These are phyloP conservation scores for Chelon auratus DNA, from an alignment of 2,797 vertebrate genomes.

Conservation along the genomic window DNA sequence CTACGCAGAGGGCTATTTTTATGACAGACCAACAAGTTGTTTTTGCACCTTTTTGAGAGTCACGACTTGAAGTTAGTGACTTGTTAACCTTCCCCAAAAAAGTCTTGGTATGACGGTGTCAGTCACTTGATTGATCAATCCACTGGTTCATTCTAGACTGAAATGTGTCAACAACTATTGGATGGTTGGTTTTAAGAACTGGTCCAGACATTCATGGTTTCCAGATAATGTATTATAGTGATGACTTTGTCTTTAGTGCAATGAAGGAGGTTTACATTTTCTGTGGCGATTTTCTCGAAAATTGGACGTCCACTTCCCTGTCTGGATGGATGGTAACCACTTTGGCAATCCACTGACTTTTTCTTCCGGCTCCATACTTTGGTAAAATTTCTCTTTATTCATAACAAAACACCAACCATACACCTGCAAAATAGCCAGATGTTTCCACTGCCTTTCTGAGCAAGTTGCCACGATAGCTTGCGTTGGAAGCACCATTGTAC, in stretches of 20 bases:
- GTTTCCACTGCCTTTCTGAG: background rate
- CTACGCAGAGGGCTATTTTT: background rate
- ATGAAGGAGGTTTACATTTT: background rate
- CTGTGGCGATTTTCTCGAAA: background rate
- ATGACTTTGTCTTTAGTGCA: background rate
- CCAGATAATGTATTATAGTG: background rate
- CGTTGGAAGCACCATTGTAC: background rate
- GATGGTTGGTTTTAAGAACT: background rate
- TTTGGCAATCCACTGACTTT: background rate
- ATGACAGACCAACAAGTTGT: conserved; percentile 16
- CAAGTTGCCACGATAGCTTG: background rate
- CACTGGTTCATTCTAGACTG: background rate
- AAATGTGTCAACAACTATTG: background rate
- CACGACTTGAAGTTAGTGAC: background rate
- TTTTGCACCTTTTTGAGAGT: background rate
- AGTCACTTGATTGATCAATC: background rate
- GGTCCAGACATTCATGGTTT: background rate
- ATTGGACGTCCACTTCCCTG: background rate
- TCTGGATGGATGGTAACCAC: background rate
- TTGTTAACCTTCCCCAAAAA: no score
- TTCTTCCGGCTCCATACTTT: background rate
- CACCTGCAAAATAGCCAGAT: background rate
- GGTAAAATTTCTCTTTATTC: background rate
- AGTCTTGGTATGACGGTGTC: no score
- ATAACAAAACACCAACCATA: background rate